These are phyloP conservation scores for Microcebus tavaratra DNA, from an alignment of 2,113 vertebrate species.

Conservation along the genomic window DNA sequence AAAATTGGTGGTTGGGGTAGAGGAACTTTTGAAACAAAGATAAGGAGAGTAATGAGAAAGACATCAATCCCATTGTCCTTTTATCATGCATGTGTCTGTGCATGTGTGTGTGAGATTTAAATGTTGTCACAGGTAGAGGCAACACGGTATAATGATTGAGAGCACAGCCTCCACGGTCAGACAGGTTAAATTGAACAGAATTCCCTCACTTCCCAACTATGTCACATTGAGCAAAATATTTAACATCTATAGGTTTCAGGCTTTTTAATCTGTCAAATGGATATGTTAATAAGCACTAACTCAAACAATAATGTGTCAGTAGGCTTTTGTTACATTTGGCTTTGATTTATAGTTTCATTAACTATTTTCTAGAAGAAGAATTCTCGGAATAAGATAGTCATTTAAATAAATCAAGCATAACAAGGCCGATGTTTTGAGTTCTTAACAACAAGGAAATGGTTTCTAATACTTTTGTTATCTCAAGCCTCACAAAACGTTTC, in stretches of 20 bases:
- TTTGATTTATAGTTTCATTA: slow-evolving; percentile 33
- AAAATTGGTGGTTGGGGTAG: neutral
- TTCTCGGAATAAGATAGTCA: neutral
- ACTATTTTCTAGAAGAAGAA: slow-evolving; percentile 11
- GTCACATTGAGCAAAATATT: neutral
- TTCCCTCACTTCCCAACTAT: neutral
- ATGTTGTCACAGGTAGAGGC: neutral
- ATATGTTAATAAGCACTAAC: neutral
- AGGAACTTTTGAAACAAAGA: neutral
- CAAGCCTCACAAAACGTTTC: neutral
- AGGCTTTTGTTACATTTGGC: neutral
- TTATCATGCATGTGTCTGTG: neutral
- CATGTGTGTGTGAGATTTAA: neutral
- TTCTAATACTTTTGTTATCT: slow-evolving; percentile 11
- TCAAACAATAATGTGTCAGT: neutral
- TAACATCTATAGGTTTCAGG: neutral
- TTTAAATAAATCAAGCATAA: slow-evolving; percentile 15
- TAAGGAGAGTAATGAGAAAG: neutral
- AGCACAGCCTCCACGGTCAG: neutral
- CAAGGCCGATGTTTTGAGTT: neutral
- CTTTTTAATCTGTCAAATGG: slow-evolving; percentile 44
- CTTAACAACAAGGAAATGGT: neutral
- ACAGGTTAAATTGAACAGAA: neutral
- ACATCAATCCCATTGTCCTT: neutral
- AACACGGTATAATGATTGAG: neutral